phyloP scores from a whole-genome alignment of 2,888 invertebrate genomes.

The Rhogogaster chlorosoma region DNA sequence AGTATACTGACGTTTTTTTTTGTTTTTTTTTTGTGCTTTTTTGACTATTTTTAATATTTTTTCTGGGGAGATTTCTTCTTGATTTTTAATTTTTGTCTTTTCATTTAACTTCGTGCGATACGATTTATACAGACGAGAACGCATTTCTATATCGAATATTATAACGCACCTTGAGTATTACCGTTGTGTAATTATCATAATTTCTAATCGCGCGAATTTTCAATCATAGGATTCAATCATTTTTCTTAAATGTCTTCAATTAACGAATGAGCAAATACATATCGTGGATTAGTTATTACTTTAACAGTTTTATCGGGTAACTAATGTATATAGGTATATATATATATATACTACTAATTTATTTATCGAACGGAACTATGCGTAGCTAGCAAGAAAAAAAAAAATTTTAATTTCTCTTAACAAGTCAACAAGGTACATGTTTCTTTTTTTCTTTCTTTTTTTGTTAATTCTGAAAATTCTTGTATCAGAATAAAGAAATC shows the following conservation, averaged over 20 bases:
- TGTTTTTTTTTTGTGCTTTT: neutral
- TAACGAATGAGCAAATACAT: neutral
- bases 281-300: neutral
- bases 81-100: neutral
- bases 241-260: neutral
- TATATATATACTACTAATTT: neutral
- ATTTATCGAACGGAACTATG: neutral
- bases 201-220: neutral
- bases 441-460: neutral
- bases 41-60: neutral
- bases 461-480: neutral
- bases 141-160: neutral
- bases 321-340: too few relatives aligned
- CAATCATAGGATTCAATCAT: neutral
- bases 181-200: neutral
- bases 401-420: neutral
- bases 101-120: neutral
- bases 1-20: neutral
- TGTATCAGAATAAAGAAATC: neutral
- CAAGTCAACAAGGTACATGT: neutral
- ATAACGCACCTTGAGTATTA: slow-evolving; percentile 7
- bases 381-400: neutral
- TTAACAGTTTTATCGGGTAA: neutral
- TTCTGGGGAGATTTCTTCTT: neutral
- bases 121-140: neutral